These are phyloP conservation scores for Nebria salina DNA, from an alignment of 2,888 invertebrate species.

Conservation along the genomic window DNA sequence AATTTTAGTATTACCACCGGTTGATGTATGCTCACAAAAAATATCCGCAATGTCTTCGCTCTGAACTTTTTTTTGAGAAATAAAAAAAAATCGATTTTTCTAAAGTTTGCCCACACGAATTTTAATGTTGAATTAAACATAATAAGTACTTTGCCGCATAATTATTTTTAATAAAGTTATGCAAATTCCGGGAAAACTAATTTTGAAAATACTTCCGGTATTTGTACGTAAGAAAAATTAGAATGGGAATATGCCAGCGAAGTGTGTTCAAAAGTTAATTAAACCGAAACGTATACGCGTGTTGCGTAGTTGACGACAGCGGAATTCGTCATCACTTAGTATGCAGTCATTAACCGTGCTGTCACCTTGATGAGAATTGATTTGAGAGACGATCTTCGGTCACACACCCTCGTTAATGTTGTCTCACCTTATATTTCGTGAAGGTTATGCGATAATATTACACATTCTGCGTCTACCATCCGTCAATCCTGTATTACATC, in stretches of 20 bases:
- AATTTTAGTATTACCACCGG: too few relatives aligned
- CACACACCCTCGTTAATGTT: conserved; percentile 4
- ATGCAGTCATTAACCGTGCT: not conserved
- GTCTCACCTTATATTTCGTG: conserved; percentile 3
- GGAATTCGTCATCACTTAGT: conserved; percentile 3
- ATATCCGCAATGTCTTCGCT: too few relatives aligned
- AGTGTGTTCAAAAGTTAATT: not conserved
- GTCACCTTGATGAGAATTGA: conserved; percentile 22
- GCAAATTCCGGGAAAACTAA: too few relatives aligned
- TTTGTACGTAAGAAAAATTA: too few relatives aligned
- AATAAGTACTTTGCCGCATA: too few relatives aligned
- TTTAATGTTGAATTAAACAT: too few relatives aligned
- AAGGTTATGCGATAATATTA: conserved; percentile 6
- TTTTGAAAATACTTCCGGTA: too few relatives aligned
- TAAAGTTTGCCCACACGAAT: too few relatives aligned
- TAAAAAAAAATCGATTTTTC: too few relatives aligned
- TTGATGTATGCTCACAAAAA: too few relatives aligned
- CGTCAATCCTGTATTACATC: not conserved
- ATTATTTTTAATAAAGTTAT: too few relatives aligned
- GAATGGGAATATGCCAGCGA: not conserved
- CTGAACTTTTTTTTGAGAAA: too few relatives aligned
- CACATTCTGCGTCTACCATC: not conserved
- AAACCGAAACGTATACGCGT: not conserved
- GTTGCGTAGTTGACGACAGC: not conserved
- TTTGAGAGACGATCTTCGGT: conserved; percentile 6